These are phyloP conservation scores for Rhysida immarginata DNA, from an alignment of 1,140 invertebrate species.

Conservation along the genomic window DNA sequence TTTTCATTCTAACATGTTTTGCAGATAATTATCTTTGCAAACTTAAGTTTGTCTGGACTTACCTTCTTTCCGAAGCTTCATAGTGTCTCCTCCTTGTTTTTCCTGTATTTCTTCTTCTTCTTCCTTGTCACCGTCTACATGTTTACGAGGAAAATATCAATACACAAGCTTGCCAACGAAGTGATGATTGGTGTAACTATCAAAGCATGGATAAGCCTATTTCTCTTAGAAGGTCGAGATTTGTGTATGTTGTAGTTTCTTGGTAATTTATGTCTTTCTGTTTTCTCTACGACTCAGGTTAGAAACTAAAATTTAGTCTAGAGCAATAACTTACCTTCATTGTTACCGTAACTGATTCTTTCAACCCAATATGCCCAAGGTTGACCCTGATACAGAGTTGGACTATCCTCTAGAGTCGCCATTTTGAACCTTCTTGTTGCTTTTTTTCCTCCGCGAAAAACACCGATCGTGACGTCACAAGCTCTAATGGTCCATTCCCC, in stretches of 20 bases:
- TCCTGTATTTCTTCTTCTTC: neutral
- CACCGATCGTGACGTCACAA: conserved; percentile 28
- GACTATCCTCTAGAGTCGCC: conserved; percentile 26
- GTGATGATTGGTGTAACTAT: neutral
- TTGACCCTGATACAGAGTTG: conserved; percentile 8
- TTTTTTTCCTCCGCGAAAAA: conserved; percentile 25
- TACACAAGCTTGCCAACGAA: too few species aligned
- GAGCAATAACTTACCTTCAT: conserved; percentile 8
- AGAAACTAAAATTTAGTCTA: neutral
- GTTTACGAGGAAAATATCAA: neutral
- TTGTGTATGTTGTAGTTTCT: neutral
- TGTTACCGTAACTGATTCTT: neutral
- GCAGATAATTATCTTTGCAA: too few species aligned
- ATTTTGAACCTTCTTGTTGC: conserved; percentile 32
- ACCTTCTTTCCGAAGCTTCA: conserved; percentile 10
- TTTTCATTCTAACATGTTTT: too few species aligned
- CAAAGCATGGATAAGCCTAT: neutral
- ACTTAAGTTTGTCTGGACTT: too few species aligned
- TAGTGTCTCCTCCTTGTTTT: conserved; percentile 6
- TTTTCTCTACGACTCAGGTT: neutral
- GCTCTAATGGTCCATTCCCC: neutral
- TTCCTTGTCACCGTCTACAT: neutral
- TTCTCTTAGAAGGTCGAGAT: neutral
- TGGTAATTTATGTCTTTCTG: neutral
- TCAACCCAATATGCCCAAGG: conserved; percentile 7